These are phyloP conservation scores for Orchesella cincta DNA, from an alignment of 1,140 invertebrate genomes.

Conservation along the genomic window DNA sequence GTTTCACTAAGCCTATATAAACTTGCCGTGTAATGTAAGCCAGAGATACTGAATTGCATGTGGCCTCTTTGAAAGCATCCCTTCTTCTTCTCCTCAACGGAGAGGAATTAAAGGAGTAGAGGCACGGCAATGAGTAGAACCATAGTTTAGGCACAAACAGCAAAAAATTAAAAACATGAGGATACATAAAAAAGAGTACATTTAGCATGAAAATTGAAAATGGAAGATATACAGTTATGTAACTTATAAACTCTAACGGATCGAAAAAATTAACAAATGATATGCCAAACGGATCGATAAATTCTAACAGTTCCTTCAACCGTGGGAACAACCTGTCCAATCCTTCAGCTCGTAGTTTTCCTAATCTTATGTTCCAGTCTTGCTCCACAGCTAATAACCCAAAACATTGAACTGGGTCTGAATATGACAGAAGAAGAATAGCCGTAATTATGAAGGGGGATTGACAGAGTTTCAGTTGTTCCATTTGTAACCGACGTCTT, in stretches of 20 bases:
- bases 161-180: constrained; percentile 37
- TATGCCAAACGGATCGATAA: constrained; percentile 24
- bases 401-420: not conserved
- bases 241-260: constrained; percentile 40
- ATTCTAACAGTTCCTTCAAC: not conserved
- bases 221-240: constrained; percentile 39
- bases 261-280: constrained; percentile 26
- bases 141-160: constrained; percentile 36
- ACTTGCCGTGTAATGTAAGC: constrained; percentile 5
- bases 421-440: not conserved
- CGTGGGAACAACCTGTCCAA: constrained; percentile 25
- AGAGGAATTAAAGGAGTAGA: constrained; percentile 32
- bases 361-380: constrained; percentile 20
- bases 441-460: constrained; percentile 11
- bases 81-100: constrained; percentile 27
- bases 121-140: constrained; percentile 26
- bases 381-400: constrained; percentile 8
- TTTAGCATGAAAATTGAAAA: constrained; percentile 21
- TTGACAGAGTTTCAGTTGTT: not conserved
- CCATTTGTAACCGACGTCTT: not conserved
- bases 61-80: not conserved
- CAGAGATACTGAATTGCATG: constrained; percentile 6
- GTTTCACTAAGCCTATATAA: constrained; percentile 3
- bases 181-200: constrained; percentile 21
- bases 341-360: constrained; percentile 25